A percentile compares a stretch with the other conserved stretches of the same genome.
phyloP scores from a whole-genome alignment of 1,140 invertebrate species.

The Amphibalanus amphitrite region DNA sequence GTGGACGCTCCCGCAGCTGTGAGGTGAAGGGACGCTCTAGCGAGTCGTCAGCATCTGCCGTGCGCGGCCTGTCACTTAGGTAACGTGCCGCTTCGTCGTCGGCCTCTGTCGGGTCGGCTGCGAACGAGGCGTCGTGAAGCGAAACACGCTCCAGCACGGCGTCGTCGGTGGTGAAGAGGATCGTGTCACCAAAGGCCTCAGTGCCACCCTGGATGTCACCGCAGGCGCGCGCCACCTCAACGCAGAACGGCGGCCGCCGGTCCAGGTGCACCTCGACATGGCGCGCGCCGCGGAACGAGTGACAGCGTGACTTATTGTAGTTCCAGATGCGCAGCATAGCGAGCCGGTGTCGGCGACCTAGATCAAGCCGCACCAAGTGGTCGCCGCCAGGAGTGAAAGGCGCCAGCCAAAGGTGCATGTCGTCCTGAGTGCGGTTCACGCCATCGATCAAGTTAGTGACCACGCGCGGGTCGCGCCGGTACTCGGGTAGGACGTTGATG shows the following conservation, averaged over 20 bases:
- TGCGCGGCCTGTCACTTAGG: neutral
- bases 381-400: conserved; percentile 37
- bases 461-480: conserved; percentile 36
- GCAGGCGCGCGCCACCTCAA: conserved; percentile 58
- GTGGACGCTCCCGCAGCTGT: neutral
- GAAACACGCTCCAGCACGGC: conserved; percentile 52
- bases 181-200: conserved; percentile 59
- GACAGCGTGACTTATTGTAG: conserved; percentile 69
- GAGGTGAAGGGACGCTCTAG: neutral
- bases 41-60: neutral
- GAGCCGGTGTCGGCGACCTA: neutral
- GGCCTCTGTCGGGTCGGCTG: conserved; percentile 20
- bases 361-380: conserved; percentile 31
- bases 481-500: conserved; percentile 41
- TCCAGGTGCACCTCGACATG: conserved; percentile 51
- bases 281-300: conserved; percentile 53
- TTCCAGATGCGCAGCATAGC: conserved; percentile 31
- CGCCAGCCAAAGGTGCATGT: conserved; percentile 54
- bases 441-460: conserved; percentile 48
- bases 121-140: conserved; percentile 46
- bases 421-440: conserved; percentile 50
- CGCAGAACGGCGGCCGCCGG: conserved; percentile 46
- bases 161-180: conserved; percentile 59
- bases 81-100: neutral
- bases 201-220: conserved; percentile 48